Evolutionary conservation across 2,888 invertebrate genomes (phyloP).

Genomic region (Ethmia dodecea): DNA sequence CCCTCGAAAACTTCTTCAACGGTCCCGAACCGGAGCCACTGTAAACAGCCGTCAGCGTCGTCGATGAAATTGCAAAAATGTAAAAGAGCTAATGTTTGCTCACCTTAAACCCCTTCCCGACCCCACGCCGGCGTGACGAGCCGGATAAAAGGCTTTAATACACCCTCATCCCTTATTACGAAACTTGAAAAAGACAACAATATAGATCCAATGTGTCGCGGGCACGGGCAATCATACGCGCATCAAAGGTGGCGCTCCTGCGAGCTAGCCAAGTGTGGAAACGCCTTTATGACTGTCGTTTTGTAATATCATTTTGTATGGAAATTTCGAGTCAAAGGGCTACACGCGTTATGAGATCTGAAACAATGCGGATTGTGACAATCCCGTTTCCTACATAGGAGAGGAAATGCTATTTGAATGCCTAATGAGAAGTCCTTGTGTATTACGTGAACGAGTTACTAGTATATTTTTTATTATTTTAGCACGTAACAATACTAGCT

Average conservation of each 20-base stretch:
- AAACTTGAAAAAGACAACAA: constrained; percentile 79
- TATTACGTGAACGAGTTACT: constrained; percentile 21
- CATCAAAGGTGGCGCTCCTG: constrained; percentile 70
- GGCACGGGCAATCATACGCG: constrained; percentile 76
- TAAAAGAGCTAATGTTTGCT: constrained; percentile 77
- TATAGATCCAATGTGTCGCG: constrained; percentile 77
- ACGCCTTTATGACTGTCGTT: constrained; percentile 56
- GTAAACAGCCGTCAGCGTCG: constrained; percentile 68
- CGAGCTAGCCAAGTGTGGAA: constrained; percentile 70
- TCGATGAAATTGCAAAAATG: constrained; percentile 77
- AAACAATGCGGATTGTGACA: constrained; percentile 73
- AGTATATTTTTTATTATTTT: too few species aligned
- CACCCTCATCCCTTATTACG: constrained; percentile 78
- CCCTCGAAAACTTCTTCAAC: constrained; percentile 47
- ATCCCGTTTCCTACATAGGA: constrained; percentile 67
- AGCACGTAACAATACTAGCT: too few species aligned
- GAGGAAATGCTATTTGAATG: constrained; percentile 70
- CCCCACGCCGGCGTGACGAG: constrained; percentile 72
- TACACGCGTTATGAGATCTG: constrained; percentile 71
- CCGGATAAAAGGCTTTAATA: constrained; percentile 78
- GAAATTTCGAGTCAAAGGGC: constrained; percentile 68
- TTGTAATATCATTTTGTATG: constrained; percentile 56
- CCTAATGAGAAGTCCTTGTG: constrained; percentile 61
- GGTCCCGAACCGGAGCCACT: constrained; percentile 41
- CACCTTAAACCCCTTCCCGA: constrained; percentile 68